Conservation (phyloP, 2,888 invertebrate species). For the Sericinus montela region DNA sequence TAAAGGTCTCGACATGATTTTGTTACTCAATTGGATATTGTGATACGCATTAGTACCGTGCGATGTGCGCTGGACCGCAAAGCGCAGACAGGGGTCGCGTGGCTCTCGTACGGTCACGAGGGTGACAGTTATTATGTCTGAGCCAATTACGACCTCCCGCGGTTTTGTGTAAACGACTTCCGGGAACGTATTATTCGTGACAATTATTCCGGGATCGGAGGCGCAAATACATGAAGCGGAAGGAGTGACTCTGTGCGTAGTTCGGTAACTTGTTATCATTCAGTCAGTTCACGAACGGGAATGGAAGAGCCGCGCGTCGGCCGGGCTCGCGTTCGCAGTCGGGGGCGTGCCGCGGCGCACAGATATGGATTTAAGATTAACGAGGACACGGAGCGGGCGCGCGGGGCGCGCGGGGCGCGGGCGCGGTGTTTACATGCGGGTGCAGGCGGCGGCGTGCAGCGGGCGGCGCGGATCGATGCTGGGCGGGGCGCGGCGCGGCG, state of each 20-base stretch:
- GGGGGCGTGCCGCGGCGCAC: conserved; percentile 45
- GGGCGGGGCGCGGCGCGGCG: conserved; percentile 44
- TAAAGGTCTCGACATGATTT: background rate
- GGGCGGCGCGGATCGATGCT: conserved; percentile 52
- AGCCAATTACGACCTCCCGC: conserved; percentile 25
- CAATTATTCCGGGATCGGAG: background rate
- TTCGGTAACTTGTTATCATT: background rate
- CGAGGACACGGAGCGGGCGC: conserved; percentile 61
- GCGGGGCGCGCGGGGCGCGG: conserved; percentile 73
- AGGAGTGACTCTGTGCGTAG: background rate
- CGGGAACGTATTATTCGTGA: background rate
- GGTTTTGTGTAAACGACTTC: conserved; percentile 4
- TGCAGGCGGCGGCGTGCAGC: conserved; percentile 53
- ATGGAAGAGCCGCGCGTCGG: conserved; percentile 29
- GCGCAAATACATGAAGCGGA: background rate
- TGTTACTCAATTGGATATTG: conserved; percentile 15
- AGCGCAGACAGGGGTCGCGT: conserved; percentile 32
- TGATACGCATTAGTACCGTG: conserved; percentile 25
- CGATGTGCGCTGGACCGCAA: conserved; percentile 34
- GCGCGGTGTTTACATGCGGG: conserved; percentile 86
- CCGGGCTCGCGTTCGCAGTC: conserved; percentile 33
- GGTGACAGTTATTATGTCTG: conserved; percentile 24
- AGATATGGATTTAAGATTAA: conserved; percentile 72
- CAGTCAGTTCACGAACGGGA: conserved; percentile 11
- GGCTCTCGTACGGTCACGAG: conserved; percentile 23